Base-by-base conservation (phyloP, 2,113 vertebrate species). In the Eudyptes chrysolophus region DNA sequence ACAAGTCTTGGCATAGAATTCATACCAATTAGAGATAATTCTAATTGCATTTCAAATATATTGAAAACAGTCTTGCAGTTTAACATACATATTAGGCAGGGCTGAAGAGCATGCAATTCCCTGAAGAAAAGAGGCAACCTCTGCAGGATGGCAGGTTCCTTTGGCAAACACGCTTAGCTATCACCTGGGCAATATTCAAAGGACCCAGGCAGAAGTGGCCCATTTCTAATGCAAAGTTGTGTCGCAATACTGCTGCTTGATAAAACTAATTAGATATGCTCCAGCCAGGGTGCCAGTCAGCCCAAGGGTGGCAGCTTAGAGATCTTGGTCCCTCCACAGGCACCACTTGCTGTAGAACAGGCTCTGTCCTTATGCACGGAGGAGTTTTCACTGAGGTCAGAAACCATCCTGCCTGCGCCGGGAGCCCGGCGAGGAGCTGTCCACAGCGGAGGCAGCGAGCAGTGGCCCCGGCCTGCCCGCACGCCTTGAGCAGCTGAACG, bases 371-470 rank as follows among this genome's bases (percentile, higher is more conserved):
- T 18, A 4, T 0, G 22, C 30, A 7, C 0, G 0, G 65, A 58
- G 24, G 14, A 40, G 4, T 11, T 57, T 25, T 16, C 22, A 3
- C 14, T 4, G n/a, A 42, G 36, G 26, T 58, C 38, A 26, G 49
- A 13, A 4, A 61, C 10, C 0, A 0, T 32, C 16, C 3, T 0
- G 10, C n/a, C 10, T 0, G 2, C 2, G 2, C 27, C 5, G 1
- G 2, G 5, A 58, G 20, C 30, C 4, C 0, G 0, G 8, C 0
- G 19, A 81, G 74, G 89, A 89, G 84, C 76, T 84, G 84, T 46
- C 80, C 80, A 52, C 2, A 2, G 44, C 12, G 0, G 24, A 32
- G 32, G 48, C 51, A 24, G 64, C 5, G 2, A 32, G 60, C 9
- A 1, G 34, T 1, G 10, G 9, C 2, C 36, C 29, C 2, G 1